A percentile compares a stretch with the other conserved stretches of the same genome.
Evolutionary conservation across 2,888 invertebrate species (phyloP).

Genomic region (Microplitis manilae): DNA sequence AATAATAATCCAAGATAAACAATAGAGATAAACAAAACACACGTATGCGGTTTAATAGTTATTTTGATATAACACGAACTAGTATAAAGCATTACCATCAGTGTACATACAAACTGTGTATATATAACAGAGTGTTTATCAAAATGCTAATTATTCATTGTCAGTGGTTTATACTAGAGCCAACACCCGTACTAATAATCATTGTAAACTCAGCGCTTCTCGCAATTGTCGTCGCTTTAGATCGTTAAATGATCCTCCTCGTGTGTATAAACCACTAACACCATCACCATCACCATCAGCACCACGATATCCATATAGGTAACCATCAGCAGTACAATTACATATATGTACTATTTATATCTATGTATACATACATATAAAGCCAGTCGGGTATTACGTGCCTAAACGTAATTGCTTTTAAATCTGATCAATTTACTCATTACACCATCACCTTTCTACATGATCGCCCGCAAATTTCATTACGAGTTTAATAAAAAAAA

Average conservation of each 20-base stretch:
- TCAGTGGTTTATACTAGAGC: slow-evolving; percentile 21
- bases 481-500: not conserved
- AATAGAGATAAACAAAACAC: slow-evolving; percentile 20
- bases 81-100: not conserved
- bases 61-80: not conserved
- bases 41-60: slow-evolving; percentile 18
- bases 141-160: slow-evolving; percentile 40
- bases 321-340: not conserved
- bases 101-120: slow-evolving; percentile 4
- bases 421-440: slow-evolving; percentile 31
- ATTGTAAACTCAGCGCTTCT: slow-evolving; percentile 1
- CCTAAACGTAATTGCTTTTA: slow-evolving; percentile 22
- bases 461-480: slow-evolving; percentile 23
- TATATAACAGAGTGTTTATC: slow-evolving; percentile 15
- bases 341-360: not conserved
- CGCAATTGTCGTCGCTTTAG: slow-evolving; percentile 4
- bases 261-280: slow-evolving; percentile 12
- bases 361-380: not conserved
- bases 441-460: slow-evolving; percentile 23
- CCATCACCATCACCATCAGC: slow-evolving; percentile 2
- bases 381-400: not conserved
- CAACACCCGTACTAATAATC: slow-evolving; percentile 20
- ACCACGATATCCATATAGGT: not conserved
- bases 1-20: slow-evolving; percentile 55
- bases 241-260: slow-evolving; percentile 10